These are phyloP conservation scores for Taenioides sp. DNA, from an alignment of 2,797 vertebrate genomes.

Conservation along the genomic window DNA sequence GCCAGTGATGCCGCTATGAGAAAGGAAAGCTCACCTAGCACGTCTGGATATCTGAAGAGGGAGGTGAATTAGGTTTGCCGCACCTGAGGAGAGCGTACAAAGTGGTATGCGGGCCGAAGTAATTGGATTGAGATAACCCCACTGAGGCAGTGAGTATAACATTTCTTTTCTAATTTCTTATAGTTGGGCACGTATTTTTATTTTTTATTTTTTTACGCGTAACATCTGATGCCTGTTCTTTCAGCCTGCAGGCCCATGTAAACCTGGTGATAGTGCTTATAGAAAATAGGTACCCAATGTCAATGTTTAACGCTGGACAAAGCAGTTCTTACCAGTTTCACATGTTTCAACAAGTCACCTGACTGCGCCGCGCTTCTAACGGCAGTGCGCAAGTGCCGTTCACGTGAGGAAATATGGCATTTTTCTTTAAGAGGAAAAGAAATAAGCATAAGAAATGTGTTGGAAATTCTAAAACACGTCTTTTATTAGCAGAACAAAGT, in stretches of 20 bases:
- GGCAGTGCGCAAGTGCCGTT: conserved; percentile 27
- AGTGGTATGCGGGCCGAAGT: conserved; percentile 59
- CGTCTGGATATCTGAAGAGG: conserved; percentile 19
- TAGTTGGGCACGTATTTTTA: neutral
- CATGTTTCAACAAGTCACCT: conserved; percentile 58
- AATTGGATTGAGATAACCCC: conserved; percentile 65
- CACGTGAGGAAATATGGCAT: conserved; percentile 4
- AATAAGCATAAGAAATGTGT: neutral
- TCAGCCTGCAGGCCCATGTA: neutral
- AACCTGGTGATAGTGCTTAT: conserved; percentile 10
- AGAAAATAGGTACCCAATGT: conserved; percentile 20
- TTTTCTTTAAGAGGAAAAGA: neutral
- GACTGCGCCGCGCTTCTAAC: conserved; percentile 29
- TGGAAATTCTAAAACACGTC: neutral
- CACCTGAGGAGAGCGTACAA: conserved; percentile 50
- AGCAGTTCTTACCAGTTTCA: conserved; percentile 29
- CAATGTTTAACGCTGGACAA: conserved; percentile 40
- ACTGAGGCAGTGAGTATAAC: conserved; percentile 60
- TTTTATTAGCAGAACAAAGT: neutral
- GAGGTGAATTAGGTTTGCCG: conserved; percentile 49
- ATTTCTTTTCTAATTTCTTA: neutral
- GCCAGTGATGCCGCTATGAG: conserved; percentile 41
- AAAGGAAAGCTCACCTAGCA: conserved; percentile 26
- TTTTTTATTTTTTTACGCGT: neutral
- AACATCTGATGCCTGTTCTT: neutral